A percentile compares a stretch with the other conserved stretches of the same genome.
Evolutionary conservation across 53 echinoderm and acorn worm genomes (phyloP).

Genomic region (Hippasteria phrygiana): DNA sequence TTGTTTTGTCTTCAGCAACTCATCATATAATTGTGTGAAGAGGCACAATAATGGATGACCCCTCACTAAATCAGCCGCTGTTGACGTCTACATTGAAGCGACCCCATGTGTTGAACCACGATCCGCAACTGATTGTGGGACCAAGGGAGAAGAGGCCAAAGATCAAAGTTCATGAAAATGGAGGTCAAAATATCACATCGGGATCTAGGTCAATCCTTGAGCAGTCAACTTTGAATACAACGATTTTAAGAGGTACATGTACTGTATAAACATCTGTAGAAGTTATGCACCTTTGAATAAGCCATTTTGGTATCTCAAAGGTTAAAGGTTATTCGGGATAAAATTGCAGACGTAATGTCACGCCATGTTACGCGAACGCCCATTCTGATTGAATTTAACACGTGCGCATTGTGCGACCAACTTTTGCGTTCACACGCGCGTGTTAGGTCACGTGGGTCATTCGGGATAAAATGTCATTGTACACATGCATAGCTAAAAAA

Average conservation of each 20-base stretch:
- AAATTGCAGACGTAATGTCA: no score
- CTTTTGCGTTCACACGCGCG: no score
- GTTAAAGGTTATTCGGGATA: no score
- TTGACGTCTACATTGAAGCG: constrained; percentile 39
- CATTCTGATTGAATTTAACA: no score
- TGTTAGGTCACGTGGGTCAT: no score
- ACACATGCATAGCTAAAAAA: no score
- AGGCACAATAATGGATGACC: constrained; percentile 9
- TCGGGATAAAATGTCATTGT: no score
- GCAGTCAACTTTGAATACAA: neutral
- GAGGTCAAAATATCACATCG: neutral
- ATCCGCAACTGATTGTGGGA: neutral
- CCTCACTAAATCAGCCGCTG: neutral
- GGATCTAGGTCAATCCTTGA: constrained; percentile 10
- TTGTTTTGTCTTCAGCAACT: neutral
- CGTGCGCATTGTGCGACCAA: no score
- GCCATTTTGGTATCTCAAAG: no score
- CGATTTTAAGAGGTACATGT: constrained; percentile 1
- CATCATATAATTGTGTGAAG: neutral
- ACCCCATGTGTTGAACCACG: neutral
- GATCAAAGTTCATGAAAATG: constrained; percentile 4
- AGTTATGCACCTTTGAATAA: neutral
- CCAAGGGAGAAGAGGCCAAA: constrained; percentile 40
- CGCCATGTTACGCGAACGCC: no score
- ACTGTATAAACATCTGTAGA: neutral